Evolutionary conservation across 2,113 vertebrate species (phyloP).

Genomic region (Pan troglodytes): NHGRI_mPanTro3-v2.1_pri NC_072411.2:127520001-127520500

Average conservation of each 20-base stretch:
- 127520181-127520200: not conserved
- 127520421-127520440: not conserved
- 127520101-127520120: not conserved
- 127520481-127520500: not conserved
- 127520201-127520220: not conserved
- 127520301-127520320: not conserved
- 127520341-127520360: not conserved
- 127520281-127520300: not conserved
- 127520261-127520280: not conserved
- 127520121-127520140: not conserved
- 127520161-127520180: not conserved
- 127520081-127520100: not conserved
- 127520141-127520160: not conserved
- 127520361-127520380: not conserved
- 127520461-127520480: not conserved
- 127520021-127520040: not conserved
- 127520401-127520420: not conserved
- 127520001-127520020: not conserved
- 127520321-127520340: not conserved
- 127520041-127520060: not conserved
- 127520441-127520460: not conserved
- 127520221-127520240: not conserved
- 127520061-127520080: not conserved
- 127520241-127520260: not conserved
- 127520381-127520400: not conserved